Evolutionary conservation across 2,797 vertebrate species (phyloP).

Genomic region (Lagodon rhomboides): DNA sequence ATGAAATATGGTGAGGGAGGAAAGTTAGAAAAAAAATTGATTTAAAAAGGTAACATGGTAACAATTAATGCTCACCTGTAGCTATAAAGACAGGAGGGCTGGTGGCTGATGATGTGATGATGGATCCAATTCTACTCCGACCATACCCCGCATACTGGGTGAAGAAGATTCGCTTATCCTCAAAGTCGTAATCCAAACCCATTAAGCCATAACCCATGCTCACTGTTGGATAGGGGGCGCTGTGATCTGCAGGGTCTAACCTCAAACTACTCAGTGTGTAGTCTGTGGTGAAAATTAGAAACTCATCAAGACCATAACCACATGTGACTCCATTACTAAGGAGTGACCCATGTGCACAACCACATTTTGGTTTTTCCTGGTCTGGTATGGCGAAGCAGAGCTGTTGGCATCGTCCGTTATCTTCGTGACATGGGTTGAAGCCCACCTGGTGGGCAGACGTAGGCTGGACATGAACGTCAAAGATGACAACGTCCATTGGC

Average conservation of each 20-base stretch:
- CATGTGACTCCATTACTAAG: conserved; percentile 90
- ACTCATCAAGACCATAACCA: conserved; percentile 89
- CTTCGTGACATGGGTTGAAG: conserved; percentile 91
- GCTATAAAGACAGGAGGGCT: conserved; percentile 84
- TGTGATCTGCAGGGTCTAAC: conserved; percentile 91
- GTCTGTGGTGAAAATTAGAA: conserved; percentile 90
- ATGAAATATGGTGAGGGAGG: neutral
- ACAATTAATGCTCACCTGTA: conserved; percentile 79
- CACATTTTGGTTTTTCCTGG: conserved; percentile 85
- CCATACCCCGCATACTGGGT: conserved; percentile 83
- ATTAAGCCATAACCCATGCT: conserved; percentile 81
- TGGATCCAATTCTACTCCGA: conserved; percentile 89
- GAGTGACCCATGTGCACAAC: conserved; percentile 91
- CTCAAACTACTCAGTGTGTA: conserved; percentile 89
- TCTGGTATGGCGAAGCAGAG: conserved; percentile 92
- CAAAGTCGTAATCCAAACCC: conserved; percentile 90
- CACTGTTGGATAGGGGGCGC: conserved; percentile 85
- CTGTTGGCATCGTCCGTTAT: conserved; percentile 92
- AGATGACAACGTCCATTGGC: conserved; percentile 89
- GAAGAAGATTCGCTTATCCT: conserved; percentile 90
- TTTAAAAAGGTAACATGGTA: neutral
- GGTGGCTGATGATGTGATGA: conserved; percentile 81
- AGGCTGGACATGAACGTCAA: conserved; percentile 87
- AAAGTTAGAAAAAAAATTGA: neutral
- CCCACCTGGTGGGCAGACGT: conserved; percentile 86